Evolutionary conservation across 2,797 vertebrate genomes (phyloP), one percentile per base, ranked within the genome.

Genomic region (Sebastes vulpes): DNA sequence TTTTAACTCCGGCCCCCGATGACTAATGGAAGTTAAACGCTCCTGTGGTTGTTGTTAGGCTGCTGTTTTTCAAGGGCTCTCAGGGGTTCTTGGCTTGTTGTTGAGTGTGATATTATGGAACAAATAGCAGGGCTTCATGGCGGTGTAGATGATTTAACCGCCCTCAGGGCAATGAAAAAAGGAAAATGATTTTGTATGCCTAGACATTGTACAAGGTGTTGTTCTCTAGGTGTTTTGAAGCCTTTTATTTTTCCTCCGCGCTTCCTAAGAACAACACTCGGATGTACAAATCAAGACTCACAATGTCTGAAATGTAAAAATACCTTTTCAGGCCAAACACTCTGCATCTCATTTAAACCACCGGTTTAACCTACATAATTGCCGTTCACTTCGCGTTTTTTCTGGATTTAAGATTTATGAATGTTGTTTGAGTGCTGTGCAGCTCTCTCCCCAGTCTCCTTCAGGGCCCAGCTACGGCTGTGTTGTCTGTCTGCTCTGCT

Each of bases 31-130:
- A 82, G 88, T 85, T 93, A 90, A 95, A 91, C 52, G 81, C 83
- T 93, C 90, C 91, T 89, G 90, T 91, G 90, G 88, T 85, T 83
- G 89, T 92, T 93, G 94, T 94, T 91, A 90, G 90, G 89, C 86
- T 88, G 91, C 84, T 92, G 89, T 93, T 94, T 91, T 91, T 90
- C 85, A 87, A 89, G 83, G 77, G 86, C 89, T 94, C 94, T 93
- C 86, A 79, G 74, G 93, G 91, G 93, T 83, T 89, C 85, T 77
- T 67, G 79, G 77, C 91, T 92, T 95, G 93, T 95, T 95, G 92
- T 94, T 88, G 89, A 90, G 89, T 88, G 89, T 90, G 89, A 90
- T 94, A 94, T 94, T 93, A 88, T 93, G 90, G 92, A 94, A 94
- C 92, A 94, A 93, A 95, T 92, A 91, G 88, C 90, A 75, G 79